Evolutionary conservation across 1,140 invertebrate species (phyloP).

Genomic region (Trypoxylus dichotomus): DNA sequence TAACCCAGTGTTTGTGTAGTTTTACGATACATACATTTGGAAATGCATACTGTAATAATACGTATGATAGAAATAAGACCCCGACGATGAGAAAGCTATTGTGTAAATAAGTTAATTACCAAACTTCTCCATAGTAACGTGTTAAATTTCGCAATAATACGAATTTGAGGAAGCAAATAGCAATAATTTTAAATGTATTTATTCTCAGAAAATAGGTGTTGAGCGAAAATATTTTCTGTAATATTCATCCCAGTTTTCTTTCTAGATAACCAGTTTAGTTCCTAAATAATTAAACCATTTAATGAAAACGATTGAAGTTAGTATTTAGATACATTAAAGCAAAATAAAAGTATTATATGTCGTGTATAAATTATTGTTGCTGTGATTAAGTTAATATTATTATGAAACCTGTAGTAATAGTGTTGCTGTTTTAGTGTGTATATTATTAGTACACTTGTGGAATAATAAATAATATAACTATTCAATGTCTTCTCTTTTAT

Average conservation of each 20-base stretch:
- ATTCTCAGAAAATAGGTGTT: slow-evolving; percentile 17
- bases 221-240: slow-evolving; percentile 9
- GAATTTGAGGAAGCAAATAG: background rate
- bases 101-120: background rate
- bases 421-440: slow-evolving; percentile 54
- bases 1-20: background rate
- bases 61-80: slow-evolving; percentile 25
- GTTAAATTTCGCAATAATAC: slow-evolving; percentile 16
- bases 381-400: slow-evolving; percentile 51
- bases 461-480: slow-evolving; percentile 35
- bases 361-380: slow-evolving; percentile 53
- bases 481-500: background rate
- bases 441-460: slow-evolving; percentile 43
- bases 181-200: slow-evolving; percentile 24
- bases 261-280: slow-evolving; percentile 17
- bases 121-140: background rate
- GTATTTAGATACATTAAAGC: background rate
- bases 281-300: background rate
- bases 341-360: slow-evolving; percentile 47
- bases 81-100: background rate
- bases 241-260: background rate
- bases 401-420: slow-evolving; percentile 30
- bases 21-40: background rate
- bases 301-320: background rate
- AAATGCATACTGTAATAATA: slow-evolving; percentile 10